Percentiles rank a stretch among this genome's conserved stretches.
Evolutionary conservation across 2,113 vertebrate species (phyloP).

Genomic region (Lonchura striata): DNA sequence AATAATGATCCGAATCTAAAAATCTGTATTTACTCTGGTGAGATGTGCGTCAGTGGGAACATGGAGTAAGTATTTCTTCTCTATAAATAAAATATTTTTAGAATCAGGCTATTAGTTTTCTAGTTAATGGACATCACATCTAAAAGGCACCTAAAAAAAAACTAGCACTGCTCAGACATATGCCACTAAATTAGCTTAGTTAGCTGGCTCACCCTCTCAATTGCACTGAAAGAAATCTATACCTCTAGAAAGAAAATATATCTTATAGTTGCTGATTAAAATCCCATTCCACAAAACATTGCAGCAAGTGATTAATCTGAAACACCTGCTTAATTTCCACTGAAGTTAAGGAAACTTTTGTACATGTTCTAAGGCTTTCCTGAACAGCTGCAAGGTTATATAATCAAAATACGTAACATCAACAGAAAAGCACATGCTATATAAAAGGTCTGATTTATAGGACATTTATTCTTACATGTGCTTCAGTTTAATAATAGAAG

Average conservation of each 20-base stretch:
- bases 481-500: background rate
- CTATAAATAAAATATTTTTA: background rate
- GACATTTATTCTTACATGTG: background rate
- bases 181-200: conserved; percentile 19
- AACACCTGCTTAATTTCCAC: background rate
- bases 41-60: background rate
- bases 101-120: background rate
- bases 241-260: background rate
- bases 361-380: fast-evolving
- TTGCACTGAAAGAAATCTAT: conserved; percentile 37
- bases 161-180: background rate
- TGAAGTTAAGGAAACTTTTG: background rate
- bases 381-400: background rate
- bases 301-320: background rate
- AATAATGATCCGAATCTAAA: background rate
- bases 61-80: background rate
- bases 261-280: conserved; percentile 12
- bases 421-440: background rate
- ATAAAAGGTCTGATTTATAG: background rate
- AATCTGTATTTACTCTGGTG: background rate
- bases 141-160: conserved; percentile 25
- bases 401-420: background rate
- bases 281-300: background rate
- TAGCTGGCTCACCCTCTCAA: conserved; percentile 13
- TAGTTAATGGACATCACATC: background rate